Evolutionary conservation across 2,888 invertebrate genomes (phyloP).

Genomic region (Ryuthela nishihirai): DNA sequence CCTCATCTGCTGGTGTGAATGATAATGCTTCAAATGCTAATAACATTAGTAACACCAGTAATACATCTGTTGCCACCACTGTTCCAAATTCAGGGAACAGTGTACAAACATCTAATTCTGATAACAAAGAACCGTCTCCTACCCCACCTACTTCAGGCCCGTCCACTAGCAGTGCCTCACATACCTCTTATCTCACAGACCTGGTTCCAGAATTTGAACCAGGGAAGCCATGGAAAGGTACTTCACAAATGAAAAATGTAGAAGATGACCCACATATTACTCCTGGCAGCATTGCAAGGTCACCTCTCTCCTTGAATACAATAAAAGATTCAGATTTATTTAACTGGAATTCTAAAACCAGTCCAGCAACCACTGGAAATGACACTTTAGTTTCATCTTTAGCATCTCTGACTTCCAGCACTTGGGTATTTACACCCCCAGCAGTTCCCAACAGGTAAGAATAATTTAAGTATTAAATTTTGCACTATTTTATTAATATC

Average conservation of each 20-base stretch:
- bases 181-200: conserved; percentile 63
- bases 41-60: not conserved
- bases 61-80: not conserved
- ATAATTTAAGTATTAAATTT: too few relatives aligned
- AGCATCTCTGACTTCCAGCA: conserved; percentile 62
- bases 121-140: conserved; percentile 9
- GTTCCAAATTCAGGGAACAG: not conserved
- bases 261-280: conserved; percentile 98
- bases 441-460: conserved; percentile 14
- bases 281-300: conserved; percentile 69
- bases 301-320: conserved; percentile 65
- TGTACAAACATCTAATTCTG: not conserved
- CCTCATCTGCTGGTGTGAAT: not conserved
- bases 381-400: conserved; percentile 57
- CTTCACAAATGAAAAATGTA: conserved; percentile 68
- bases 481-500: too few relatives aligned
- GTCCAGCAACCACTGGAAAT: conserved; percentile 54
- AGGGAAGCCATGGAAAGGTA: conserved; percentile 96
- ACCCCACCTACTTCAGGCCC: conserved; percentile 1
- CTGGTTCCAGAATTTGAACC: conserved; percentile 97
- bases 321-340: conserved; percentile 74
- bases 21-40: not conserved
- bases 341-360: conserved; percentile 60
- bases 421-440: conserved; percentile 61
- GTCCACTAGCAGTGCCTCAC: conserved; percentile 1